Conservation (phyloP, 2,888 invertebrate species). For the Thysanoteuthis rhombus region DNA sequence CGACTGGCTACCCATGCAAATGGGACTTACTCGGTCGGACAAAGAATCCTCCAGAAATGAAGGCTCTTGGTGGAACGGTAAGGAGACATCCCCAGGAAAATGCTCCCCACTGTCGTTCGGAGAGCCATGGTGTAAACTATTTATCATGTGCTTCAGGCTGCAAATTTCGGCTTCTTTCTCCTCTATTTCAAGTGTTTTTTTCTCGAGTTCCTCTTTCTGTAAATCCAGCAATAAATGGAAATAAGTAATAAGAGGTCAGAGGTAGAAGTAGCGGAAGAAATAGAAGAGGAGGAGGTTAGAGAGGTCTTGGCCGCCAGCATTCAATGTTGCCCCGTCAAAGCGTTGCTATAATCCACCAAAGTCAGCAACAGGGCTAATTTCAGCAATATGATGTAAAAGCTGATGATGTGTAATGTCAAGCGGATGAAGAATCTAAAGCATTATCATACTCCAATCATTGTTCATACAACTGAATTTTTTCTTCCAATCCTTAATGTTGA, state of each 20-base stretch:
- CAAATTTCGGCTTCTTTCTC: constrained; percentile 44
- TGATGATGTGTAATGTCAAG: too few species aligned
- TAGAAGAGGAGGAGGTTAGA: neutral
- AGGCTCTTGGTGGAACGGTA: neutral
- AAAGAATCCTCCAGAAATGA: neutral
- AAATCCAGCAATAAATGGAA: neutral
- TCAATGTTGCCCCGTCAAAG: neutral
- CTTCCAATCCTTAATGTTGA: too few species aligned
- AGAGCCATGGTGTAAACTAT: neutral
- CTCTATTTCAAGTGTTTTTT: constrained; percentile 43
- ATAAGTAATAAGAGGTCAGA: neutral
- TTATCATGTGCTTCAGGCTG: constrained; percentile 33
- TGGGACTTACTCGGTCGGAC: constrained; percentile 20
- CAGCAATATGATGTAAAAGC: too few species aligned
- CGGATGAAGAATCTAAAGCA: too few species aligned
- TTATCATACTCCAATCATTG: too few species aligned
- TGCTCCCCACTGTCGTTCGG: neutral
- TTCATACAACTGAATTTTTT: too few species aligned
- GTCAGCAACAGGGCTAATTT: too few species aligned
- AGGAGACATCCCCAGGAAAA: constrained; percentile 25
- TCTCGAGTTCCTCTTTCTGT: constrained; percentile 42
- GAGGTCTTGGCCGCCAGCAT: neutral
- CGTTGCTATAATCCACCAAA: too few species aligned
- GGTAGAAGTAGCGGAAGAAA: neutral
- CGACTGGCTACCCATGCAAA: neutral